Evolutionary conservation across 2,113 vertebrate species (phyloP), one percentile per base, ranked within the genome.

Genomic region (Chrysochloris asiatica): DNA sequence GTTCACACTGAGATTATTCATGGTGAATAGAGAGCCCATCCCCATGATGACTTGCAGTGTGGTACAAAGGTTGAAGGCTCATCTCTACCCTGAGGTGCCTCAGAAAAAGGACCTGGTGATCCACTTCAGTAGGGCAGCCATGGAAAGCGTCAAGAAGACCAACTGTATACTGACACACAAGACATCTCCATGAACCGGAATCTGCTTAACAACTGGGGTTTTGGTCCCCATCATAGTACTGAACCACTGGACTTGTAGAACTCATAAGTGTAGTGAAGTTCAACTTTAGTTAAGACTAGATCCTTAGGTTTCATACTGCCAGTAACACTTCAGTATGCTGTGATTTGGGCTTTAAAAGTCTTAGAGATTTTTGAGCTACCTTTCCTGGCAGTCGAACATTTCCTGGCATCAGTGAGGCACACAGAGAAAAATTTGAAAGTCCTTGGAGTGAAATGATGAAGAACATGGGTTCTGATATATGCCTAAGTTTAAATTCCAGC

Each of bases 351-450:
- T 80, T 5, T 47, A 65, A 38, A 86, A 33, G 50, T 94, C 43
- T 83, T 50, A 43, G 12, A 48, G 56, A 89, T 82, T 73, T 92
- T 69, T 41, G 17, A 63, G 71, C 38, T 83, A 54, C 24, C 30
- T 86, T 61, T 77, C 8, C 56, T 77, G 33, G 79, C 38, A 43
- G 0, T 59, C 47, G 59, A 41, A 22, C 8, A 73, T 78, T 24
- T 80, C 28, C n/a, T 80, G 56, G n/a, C 48, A 71, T 87, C 24
- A 61, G 78, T 63, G 45, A 76, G n/a, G n/a, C n/a, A n/a, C n/a
- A n/a, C n/a, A n/a, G n/a, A n/a, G n/a, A n/a, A 14, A 71, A 84
- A 65, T 87, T 83, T 90, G 77, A 56, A 67, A 88, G 47, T 79
- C 17, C 8, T 54, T 72, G 22, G 65, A 47, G 38, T 14, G 21